These are phyloP conservation scores for Poeciliopsis gracilis DNA, from an alignment of 2,797 vertebrate species.

Conservation along the genomic window DNA sequence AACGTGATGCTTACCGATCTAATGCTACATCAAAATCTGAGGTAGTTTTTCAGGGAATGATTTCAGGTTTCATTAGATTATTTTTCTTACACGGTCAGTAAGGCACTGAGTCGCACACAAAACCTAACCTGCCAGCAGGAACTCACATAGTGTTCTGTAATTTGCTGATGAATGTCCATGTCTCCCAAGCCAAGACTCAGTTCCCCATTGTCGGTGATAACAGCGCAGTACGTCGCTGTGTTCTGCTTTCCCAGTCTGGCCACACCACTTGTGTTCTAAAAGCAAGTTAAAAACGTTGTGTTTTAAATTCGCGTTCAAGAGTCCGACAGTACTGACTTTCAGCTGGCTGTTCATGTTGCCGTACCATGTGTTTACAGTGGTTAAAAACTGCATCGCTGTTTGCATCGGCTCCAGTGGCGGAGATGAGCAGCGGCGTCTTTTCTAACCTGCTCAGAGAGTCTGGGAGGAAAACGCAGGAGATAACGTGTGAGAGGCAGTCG, in stretches of 20 bases:
- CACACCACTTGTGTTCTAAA: conserved; percentile 83
- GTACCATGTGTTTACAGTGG: conserved; percentile 89
- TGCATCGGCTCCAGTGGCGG: conserved; percentile 85
- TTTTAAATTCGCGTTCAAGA: background rate
- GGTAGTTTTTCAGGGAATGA: background rate
- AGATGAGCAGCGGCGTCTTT: conserved; percentile 83
- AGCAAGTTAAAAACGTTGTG: conserved; percentile 7
- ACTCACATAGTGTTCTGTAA: conserved; percentile 87
- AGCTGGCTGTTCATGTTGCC: conserved; percentile 19
- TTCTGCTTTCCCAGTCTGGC: conserved; percentile 77
- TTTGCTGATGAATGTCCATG: conserved; percentile 90
- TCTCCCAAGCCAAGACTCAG: conserved; percentile 88
- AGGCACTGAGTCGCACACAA: background rate
- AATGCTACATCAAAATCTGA: background rate
- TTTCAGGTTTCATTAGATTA: background rate
- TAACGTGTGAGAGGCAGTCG: conserved; percentile 2
- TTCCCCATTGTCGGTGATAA: conserved; percentile 84
- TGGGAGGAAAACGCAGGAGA: conserved; percentile 46
- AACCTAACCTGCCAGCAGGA: background rate
- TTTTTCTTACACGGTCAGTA: background rate
- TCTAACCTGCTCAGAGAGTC: conserved; percentile 89
- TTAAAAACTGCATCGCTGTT: conserved; percentile 82
- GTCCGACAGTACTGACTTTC: background rate
- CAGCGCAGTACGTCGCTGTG: conserved; percentile 90
- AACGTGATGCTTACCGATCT: background rate